Conservation (phyloP, 2,113 vertebrate species). For the Hipposideros armiger region DNA sequence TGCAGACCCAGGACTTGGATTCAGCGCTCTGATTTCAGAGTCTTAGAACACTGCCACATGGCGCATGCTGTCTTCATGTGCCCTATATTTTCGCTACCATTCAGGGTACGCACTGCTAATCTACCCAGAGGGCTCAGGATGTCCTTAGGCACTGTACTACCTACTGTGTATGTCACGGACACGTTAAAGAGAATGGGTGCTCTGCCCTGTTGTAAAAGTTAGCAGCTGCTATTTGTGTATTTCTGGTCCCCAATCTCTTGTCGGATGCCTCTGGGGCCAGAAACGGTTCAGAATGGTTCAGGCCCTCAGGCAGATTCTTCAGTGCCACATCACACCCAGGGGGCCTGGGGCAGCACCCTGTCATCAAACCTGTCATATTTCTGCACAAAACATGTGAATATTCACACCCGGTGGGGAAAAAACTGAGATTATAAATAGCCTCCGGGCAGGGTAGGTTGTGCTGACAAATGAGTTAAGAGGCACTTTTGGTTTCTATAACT, state of each 20-base stretch:
- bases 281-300: background rate
- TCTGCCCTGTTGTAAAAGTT: background rate
- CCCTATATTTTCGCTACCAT: accelerated
- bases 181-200: background rate
- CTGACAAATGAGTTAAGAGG: background rate
- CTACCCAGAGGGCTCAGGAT: background rate
- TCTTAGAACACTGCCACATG: background rate
- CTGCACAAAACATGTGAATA: background rate
- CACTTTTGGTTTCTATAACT: background rate
- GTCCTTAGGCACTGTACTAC: accelerated
- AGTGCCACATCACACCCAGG: accelerated
- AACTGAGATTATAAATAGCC: background rate
- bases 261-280: background rate
- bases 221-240: background rate
- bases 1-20: background rate
- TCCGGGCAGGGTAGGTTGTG: background rate
- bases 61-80: background rate
- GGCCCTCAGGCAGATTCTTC: background rate
- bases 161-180: accelerated
- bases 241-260: background rate
- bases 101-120: accelerated
- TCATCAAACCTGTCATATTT: background rate
- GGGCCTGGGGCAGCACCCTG: background rate
- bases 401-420: background rate
- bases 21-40: background rate